Evolutionary conservation across 2,888 invertebrate genomes (phyloP), one percentile per base, ranked within the genome.

Genomic region (Phasia obesa): DNA sequence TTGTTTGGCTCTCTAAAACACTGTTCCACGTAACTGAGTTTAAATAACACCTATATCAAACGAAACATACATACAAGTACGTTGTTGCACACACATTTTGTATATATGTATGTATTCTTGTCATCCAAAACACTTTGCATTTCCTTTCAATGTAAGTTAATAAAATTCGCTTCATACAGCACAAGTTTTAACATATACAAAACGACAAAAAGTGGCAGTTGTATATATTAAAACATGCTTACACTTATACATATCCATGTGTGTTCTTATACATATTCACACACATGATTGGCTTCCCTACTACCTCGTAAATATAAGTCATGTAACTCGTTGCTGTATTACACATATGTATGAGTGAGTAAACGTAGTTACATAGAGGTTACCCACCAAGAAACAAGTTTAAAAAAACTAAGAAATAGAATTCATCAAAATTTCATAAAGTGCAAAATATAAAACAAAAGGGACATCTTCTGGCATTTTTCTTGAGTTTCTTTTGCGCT

Each of bases 391-490:
- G 49, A 21, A 69, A 59, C 42, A 21, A 70, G 19, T 69, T 17
- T 19, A 62, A 11, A n/a, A 53, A 57, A 60, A 53, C 49, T 55
- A 27, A 25, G 35, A 64, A 51, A 81, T 38, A 44, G 59, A 76
- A 81, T 76, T 76, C 76, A 81, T 76, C 71, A 81, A 81, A 81
- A 67, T 81, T 81, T 67, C 64, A 81, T 76, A 71, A 71, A 51
- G 60, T 65, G 31, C 7, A 71, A 71, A 76, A 21, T 60, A 51
- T 27, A 27, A 78, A 78, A 78, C 64, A 64, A 78, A 49, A 64
- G 71, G 47, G 71, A 71, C 64, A 71, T 71, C 62, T 78, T 70
- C 38, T 57, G 64, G 62, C 62, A 49, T 17, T 70, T 44, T 23
- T 4, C n/a, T 65, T 51, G 4, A 0, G 5, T 35, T 27, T 27